Evolutionary conservation across 2,888 invertebrate species (phyloP).

Genomic region (Oeneis ivallda): DNA sequence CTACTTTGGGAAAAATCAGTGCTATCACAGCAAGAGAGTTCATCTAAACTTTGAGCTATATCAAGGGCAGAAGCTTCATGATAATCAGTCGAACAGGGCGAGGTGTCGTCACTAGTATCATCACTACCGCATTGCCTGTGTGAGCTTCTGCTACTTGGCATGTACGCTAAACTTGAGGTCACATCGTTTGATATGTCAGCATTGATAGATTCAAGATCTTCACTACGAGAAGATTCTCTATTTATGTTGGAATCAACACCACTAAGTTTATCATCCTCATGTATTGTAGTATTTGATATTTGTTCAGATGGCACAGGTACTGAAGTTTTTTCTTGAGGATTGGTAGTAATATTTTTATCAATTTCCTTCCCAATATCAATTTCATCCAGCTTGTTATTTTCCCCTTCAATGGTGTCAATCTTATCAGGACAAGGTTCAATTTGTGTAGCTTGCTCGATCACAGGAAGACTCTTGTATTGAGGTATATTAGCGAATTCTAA

Average conservation of each 20-base stretch:
- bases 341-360: conserved; percentile 25
- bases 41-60: conserved; percentile 68
- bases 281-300: conserved; percentile 46
- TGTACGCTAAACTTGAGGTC: conserved; percentile 75
- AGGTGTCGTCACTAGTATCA: conserved; percentile 73
- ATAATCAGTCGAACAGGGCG: conserved; percentile 76
- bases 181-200: conserved; percentile 73
- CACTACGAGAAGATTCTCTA: conserved; percentile 66
- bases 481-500: conserved; percentile 70
- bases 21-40: conserved; percentile 70
- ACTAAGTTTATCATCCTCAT: conserved; percentile 57
- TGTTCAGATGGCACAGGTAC: conserved; percentile 38
- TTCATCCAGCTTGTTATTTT: conserved; percentile 44
- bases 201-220: conserved; percentile 62
- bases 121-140: conserved; percentile 59
- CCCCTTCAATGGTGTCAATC: conserved; percentile 49
- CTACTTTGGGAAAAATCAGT: conserved; percentile 75
- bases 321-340: conserved; percentile 19
- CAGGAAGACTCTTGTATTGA: conserved; percentile 71
- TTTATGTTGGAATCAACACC: conserved; percentile 48
- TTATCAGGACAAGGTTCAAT: conserved; percentile 44
- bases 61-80: conserved; percentile 77
- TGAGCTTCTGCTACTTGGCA: conserved; percentile 74
- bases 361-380: conserved; percentile 18
- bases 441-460: conserved; percentile 49